Evolutionary conservation across 92 coral and sea anemone genomes (phyloP).

Genomic region (Siderastrea siderea): DNA sequence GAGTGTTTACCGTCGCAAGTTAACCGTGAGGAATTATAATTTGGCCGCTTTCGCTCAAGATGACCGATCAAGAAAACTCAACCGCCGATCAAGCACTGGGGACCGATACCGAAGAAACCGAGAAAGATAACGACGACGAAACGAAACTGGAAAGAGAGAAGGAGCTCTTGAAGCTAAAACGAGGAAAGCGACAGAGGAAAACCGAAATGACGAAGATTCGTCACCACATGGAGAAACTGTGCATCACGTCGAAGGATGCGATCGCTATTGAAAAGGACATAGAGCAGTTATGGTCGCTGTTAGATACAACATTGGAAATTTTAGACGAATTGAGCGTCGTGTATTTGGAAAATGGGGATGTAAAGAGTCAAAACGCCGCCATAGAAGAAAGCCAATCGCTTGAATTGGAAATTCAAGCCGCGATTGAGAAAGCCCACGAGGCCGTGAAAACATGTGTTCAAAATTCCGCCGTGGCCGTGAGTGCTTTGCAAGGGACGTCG

Average conservation of each 20-base stretch:
- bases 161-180: slow-evolving; percentile 31
- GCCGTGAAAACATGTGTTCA: slow-evolving; percentile 18
- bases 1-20: too few species aligned
- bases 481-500: neutral
- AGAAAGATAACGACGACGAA: neutral
- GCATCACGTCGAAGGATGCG: slow-evolving; percentile 21
- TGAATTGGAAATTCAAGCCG: slow-evolving; percentile 40
- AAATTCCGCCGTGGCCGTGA: neutral
- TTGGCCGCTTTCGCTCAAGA: slow-evolving; percentile 1
- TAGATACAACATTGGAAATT: slow-evolving; percentile 27
- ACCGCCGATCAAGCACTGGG: neutral
- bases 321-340: slow-evolving; percentile 43
- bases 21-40: too few species aligned
- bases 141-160: slow-evolving; percentile 13
- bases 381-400: slow-evolving; percentile 34
- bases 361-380: slow-evolving; percentile 7
- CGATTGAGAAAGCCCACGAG: slow-evolving; percentile 20
- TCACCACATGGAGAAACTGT: slow-evolving; percentile 43
- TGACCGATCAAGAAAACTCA: neutral
- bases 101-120: neutral
- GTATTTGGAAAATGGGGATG: slow-evolving; percentile 29
- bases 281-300: slow-evolving; percentile 8
- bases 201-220: slow-evolving; percentile 24
- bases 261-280: slow-evolving; percentile 42
- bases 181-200: slow-evolving; percentile 13